Base-by-base conservation (phyloP, 2,113 vertebrate species). In the Nothoprocta pentlandii region DNA sequence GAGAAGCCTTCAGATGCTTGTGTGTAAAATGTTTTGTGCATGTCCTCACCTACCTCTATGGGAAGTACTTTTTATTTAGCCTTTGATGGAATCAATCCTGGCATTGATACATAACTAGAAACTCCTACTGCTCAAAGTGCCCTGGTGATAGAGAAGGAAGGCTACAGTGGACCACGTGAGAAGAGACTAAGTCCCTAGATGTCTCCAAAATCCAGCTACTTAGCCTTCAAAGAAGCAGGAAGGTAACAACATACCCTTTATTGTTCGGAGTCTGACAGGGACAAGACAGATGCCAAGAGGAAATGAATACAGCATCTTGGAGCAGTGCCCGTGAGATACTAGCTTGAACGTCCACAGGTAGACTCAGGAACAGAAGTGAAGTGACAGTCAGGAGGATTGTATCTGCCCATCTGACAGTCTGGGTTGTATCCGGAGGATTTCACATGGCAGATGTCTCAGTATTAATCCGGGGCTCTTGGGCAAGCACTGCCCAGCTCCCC, bases 91-190 rank as follows among this genome's bases (percentile, higher is more conserved):
- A 17, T 36, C 66, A 67, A 59, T 34, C 16, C 14, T 22, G 16
- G 19, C 71, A 12, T 68, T 51, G 47, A 39, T 54, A 81, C 15
- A 30, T 6, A 47, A 16, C 36, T 68, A 80, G 80, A 84, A 16
- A 51, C 9, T 22, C 25, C 34, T 85, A 41, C 39, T 89, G 51
- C 34, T 85, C 71, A 39, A 71, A 75, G 71, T 42, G 34, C 42
- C 16, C 26, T 12, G 34, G 28, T 0, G 0, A 21, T 22, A 7
- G n/a, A 67, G 67, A 17, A 21, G 61, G 67, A 70, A 10, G 59
- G 32, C 63, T 7, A n/a, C 17, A 73, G 6, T 9, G 82, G 32
- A 20, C 19, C 44, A 39, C 58, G 28, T 39, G 20, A 53, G 42
- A 66, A 66, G 12, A 20, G 9, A 64, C 68, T 53, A 41, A 36